Base-by-base conservation (phyloP, 2,113 vertebrate species). In the Burhinus bistriatus region DNA sequence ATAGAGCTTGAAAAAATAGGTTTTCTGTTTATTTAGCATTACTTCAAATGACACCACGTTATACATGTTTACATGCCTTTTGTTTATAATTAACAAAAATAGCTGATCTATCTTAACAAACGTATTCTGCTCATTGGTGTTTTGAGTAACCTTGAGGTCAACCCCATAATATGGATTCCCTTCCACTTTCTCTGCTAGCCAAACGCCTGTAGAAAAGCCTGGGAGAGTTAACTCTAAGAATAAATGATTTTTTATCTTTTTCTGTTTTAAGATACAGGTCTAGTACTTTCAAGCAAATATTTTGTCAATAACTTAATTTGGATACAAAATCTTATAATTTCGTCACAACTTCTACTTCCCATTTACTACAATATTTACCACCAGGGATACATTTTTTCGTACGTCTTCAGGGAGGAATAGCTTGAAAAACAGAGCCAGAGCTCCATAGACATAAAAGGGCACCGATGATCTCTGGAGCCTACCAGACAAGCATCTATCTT, bases 51-150 rank as follows among this genome's bases (percentile, higher is more conserved):
- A 38, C 13, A 21, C 1, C 3, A 40, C 3, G 5, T 51, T 32
- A 45, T 22, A 11, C 3, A 34, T 1, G 0, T 58, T 57, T 78
- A 15, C 1, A 22, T 40, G 15, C 21, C 1, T 45, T 66, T 19
- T 57, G 59, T 5, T 3, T 18, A 7, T 13, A 44, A 61, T 34
- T 34, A 64, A 6, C 14, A 45, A 71, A 87, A 57, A 34, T 17
- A 85, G 11, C 12, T 57, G 11, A 29, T 61, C 7, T 32, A 3
- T 20, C 32, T 51, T 42, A 30, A 82, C 19, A 62, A n/a, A 45
- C 0, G 0, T 36, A 15, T 17, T 30, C 32, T 62, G 9, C 5
- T 54, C 4, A 17, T 12, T 40, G 6, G 1, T 68, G 7, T 68
- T 90, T 42, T 45, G 15, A 76, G 11, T 34, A 92, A 52, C 12